phyloP scores from a whole-genome alignment of 2,797 vertebrate species.

The Lycodopsis pacificus region DNA sequence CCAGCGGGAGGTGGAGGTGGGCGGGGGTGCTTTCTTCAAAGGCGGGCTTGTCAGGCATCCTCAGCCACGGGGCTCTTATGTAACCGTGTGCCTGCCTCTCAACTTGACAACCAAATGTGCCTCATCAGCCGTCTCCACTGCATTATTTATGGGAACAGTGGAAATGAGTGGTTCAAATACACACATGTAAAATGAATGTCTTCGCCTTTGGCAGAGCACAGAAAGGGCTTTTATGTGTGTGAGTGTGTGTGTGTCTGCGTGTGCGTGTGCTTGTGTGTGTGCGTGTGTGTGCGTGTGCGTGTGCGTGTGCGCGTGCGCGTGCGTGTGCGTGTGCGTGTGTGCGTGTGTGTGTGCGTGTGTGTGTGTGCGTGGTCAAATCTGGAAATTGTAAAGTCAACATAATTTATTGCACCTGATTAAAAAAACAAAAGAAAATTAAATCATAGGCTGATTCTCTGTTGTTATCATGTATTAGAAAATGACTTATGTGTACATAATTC shows the following conservation, averaged over 20 bases:
- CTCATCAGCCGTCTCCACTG: constrained; percentile 70
- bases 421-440: too few species aligned
- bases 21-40: constrained; percentile 49
- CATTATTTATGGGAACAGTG: constrained; percentile 68
- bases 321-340: too few species aligned
- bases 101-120: constrained; percentile 64
- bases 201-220: constrained; percentile 29
- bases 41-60: constrained; percentile 45
- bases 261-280: too few species aligned
- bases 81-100: constrained; percentile 54
- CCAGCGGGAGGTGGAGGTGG: constrained; percentile 27
- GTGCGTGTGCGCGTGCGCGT: too few species aligned
- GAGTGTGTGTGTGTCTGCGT: not conserved
- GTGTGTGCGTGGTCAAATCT: not conserved
- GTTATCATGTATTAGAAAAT: constrained; percentile 1
- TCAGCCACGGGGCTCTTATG: constrained; percentile 47
- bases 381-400: not conserved
- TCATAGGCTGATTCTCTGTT: not conserved
- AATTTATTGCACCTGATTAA: not conserved
- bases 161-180: constrained; percentile 54
- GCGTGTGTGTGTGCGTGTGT: too few species aligned
- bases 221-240: not conserved
- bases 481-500: not conserved
- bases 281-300: too few species aligned
- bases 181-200: constrained; percentile 43